These are phyloP conservation scores for Agrotis segetum DNA, from an alignment of 2,888 invertebrate species.

Conservation along the genomic window DNA sequence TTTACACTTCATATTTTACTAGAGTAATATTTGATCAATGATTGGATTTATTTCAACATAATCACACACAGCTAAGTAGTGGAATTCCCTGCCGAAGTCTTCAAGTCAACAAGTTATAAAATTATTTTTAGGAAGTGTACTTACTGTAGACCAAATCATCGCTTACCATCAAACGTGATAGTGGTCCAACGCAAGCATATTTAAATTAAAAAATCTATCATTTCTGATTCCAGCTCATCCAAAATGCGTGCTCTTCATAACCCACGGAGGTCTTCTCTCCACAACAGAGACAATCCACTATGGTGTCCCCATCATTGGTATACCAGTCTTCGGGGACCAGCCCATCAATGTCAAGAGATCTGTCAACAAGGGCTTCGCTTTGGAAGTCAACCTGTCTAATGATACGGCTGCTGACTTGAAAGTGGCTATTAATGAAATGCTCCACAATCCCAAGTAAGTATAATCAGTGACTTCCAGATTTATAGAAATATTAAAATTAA, in stretches of 20 bases:
- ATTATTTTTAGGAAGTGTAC: no score
- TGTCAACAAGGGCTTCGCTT: slow-evolving; percentile 74
- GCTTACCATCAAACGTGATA: no score
- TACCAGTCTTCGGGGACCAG: slow-evolving; percentile 82
- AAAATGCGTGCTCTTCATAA: slow-evolving; percentile 80
- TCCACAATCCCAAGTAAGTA: slow-evolving; percentile 69
- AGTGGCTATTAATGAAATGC: slow-evolving; percentile 70
- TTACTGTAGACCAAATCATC: no score
- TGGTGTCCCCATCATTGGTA: slow-evolving; percentile 79
- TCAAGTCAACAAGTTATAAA: no score
- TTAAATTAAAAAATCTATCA: not conserved
- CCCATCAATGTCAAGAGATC: slow-evolving; percentile 75
- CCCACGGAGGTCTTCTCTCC: slow-evolving; percentile 83
- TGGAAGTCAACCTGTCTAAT: slow-evolving; percentile 68
- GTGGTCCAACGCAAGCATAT: no score
- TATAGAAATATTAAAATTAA: no score
- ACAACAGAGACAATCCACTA: slow-evolving; percentile 77
- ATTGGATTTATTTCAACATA: no score
- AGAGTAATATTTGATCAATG: not conserved
- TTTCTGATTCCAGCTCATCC: slow-evolving; percentile 76
- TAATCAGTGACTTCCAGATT: no score
- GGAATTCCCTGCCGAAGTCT: no score
- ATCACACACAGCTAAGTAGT: no score
- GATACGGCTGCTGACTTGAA: slow-evolving; percentile 65
- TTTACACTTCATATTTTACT: not conserved